These are phyloP conservation scores for Drosophila stalkeri DNA, from an alignment of 2,888 invertebrate genomes.

Conservation along the genomic window DNA sequence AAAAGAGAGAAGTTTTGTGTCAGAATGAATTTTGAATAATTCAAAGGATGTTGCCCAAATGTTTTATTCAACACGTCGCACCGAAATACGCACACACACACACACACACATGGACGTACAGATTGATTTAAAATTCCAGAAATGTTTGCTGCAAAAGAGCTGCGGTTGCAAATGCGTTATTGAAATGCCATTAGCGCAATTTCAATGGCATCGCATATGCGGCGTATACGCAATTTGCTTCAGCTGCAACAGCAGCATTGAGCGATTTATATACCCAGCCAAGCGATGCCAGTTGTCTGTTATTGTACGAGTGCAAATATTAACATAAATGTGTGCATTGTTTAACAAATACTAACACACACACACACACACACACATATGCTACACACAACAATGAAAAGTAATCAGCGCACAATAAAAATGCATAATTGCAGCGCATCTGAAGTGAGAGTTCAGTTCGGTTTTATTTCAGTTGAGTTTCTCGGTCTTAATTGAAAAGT, in stretches of 20 bases:
- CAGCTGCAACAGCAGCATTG: background rate
- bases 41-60: slow-evolving; percentile 60
- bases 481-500: slow-evolving; percentile 32
- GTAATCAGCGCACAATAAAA: slow-evolving; percentile 54
- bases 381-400: slow-evolving; percentile 44
- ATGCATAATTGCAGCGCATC: slow-evolving; percentile 48
- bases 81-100: slow-evolving; percentile 16
- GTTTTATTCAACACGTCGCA: slow-evolving; percentile 57
- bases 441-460: slow-evolving; percentile 53
- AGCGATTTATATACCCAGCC: background rate
- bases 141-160: slow-evolving; percentile 45
- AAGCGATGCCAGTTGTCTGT: slow-evolving; percentile 25
- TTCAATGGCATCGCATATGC: slow-evolving; percentile 41
- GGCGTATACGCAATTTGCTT: slow-evolving; percentile 65
- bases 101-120: slow-evolving; percentile 7
- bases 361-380: slow-evolving; percentile 4
- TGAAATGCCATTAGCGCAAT: slow-evolving; percentile 76
- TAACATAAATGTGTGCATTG: slow-evolving; percentile 46
- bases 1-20: slow-evolving; percentile 19
- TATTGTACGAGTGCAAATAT: slow-evolving; percentile 51
- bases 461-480: slow-evolving; percentile 26
- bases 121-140: slow-evolving; percentile 56
- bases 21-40: slow-evolving; percentile 63
- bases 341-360: slow-evolving; percentile 42
- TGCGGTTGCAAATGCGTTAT: slow-evolving; percentile 62